Base-by-base conservation (phyloP, 2,888 invertebrate species). In the Phengaris arion region DNA sequence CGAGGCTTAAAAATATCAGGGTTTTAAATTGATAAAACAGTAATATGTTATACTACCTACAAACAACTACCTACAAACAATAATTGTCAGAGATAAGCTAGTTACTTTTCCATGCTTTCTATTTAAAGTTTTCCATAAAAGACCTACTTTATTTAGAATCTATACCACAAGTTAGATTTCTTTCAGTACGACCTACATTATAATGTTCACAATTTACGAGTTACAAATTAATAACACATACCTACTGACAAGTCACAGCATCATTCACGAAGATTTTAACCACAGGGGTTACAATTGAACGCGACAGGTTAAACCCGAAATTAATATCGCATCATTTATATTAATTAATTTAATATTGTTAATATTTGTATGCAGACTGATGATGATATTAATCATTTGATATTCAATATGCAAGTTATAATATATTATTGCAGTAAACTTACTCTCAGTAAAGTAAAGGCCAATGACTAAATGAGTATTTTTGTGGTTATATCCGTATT, bases 171-270 rank as follows among this genome's bases (percentile, higher is more conserved):
- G 35, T 35, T 35, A 35, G 35, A 22, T 22, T 22, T 1, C 35
- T 35, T 35, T 35, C 35, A 3, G 35, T 3, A 35, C 35, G 48
- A 48, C 15, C 22, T 22, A 22, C 22, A 22, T 22, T 22, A 22
- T 22, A 22, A 57, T 57, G 9, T 15, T 55, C 7, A 55, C 8
- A 59, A 59, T 59, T 59, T 59, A 59, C 22, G 9, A 59, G 59
- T 59, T 22, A 59, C 59, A 59, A 59, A 59, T 59, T 22, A 59
- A 59, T 59, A 22, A 59, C 59, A 59, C 22, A 59, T 9, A 22
- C 6, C 10, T 15, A 22, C 5, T 35, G 64, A 35, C 64, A 64
- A 13, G 64, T 64, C 64, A 35, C 52, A 64, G 64, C 13, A 64
- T 64, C 64, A 35, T 35, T 64, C 64, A 64, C 12, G 35, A 12